These are phyloP conservation scores for Neodontobutis hainanensis DNA, from an alignment of 2,113 vertebrate genomes.

Conservation along the genomic window DNA sequence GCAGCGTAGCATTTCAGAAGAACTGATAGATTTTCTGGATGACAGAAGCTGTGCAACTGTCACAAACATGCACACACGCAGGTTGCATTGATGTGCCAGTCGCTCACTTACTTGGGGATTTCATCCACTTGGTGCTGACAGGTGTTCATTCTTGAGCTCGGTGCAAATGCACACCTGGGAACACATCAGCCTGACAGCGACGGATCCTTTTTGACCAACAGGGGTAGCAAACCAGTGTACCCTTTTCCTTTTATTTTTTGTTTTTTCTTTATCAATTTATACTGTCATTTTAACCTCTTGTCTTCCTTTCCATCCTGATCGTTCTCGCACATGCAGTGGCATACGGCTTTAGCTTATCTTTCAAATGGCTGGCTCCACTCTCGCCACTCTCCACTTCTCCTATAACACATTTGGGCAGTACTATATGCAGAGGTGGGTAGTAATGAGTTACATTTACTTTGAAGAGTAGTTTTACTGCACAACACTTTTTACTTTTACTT, in stretches of 20 bases:
- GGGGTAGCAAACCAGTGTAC: conserved; percentile 14
- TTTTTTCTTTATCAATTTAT: background rate
- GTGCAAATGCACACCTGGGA: conserved; percentile 30
- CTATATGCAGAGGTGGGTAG: no score
- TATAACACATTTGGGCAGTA: no score
- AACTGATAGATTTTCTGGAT: conserved; percentile 31
- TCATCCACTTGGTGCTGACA: conserved; percentile 32
- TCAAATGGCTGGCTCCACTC: background rate
- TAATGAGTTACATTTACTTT: no score
- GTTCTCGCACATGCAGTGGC: background rate
- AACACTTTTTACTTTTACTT: no score
- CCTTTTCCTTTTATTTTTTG: background rate
- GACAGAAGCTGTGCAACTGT: conserved; percentile 30
- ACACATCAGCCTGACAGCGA: conserved; percentile 11
- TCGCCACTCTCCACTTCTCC: no score
- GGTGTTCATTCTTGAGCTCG: conserved; percentile 18
- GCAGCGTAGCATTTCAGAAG: conserved; percentile 15
- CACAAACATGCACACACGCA: conserved; percentile 4
- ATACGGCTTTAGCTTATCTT: background rate
- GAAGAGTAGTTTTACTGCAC: no score
- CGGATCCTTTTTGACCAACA: conserved; percentile 26
- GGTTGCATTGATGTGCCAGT: background rate
- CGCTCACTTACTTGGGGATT: conserved; percentile 3
- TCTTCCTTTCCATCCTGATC: background rate
- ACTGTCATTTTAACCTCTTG: background rate